These are phyloP conservation scores for roundworm (Caenorhabditis elegans) DNA, from an alignment of 1,140 invertebrate species.

Conservation along the genomic window DNA sequence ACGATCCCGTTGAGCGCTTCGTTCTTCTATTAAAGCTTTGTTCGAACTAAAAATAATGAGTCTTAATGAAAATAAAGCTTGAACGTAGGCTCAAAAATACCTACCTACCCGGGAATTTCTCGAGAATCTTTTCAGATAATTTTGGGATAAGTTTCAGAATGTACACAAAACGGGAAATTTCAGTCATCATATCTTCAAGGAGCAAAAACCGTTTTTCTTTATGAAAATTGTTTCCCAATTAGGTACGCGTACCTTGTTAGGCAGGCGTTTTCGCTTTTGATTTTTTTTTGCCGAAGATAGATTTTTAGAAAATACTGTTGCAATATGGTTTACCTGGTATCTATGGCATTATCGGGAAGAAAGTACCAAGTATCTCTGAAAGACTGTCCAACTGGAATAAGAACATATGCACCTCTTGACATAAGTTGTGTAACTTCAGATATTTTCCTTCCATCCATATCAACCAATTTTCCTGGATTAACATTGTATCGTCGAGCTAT, in stretches of 20 bases:
- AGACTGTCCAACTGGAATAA: constrained; percentile 53
- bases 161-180: too few species aligned
- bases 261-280: too few species aligned
- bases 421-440: constrained; percentile 52
- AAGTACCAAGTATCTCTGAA: constrained; percentile 61
- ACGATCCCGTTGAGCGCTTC: constrained; percentile 51
- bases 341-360: constrained; percentile 58
- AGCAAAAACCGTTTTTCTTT: too few species aligned
- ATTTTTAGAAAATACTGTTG: not conserved
- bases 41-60: constrained; percentile 37
- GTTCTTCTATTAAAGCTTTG: constrained; percentile 28
- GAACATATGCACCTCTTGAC: constrained; percentile 56
- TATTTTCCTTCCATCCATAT: constrained; percentile 55
- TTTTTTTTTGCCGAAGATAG: too few species aligned
- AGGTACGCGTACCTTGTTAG: too few species aligned
- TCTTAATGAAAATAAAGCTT: too few species aligned
- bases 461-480: constrained; percentile 54
- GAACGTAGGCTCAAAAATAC: too few species aligned
- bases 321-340: constrained; percentile 44
- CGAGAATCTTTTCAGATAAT: too few species aligned
- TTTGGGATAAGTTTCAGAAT: too few species aligned
- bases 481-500: constrained; percentile 53
- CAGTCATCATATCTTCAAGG: too few species aligned
- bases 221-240: too few species aligned
- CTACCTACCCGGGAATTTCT: too few species aligned